A percentile compares a stretch with the other conserved stretches of the same genome.
These are phyloP conservation scores for Cygnus buccinator DNA, from an alignment of 2,113 vertebrate genomes.

Conservation along the genomic window DNA sequence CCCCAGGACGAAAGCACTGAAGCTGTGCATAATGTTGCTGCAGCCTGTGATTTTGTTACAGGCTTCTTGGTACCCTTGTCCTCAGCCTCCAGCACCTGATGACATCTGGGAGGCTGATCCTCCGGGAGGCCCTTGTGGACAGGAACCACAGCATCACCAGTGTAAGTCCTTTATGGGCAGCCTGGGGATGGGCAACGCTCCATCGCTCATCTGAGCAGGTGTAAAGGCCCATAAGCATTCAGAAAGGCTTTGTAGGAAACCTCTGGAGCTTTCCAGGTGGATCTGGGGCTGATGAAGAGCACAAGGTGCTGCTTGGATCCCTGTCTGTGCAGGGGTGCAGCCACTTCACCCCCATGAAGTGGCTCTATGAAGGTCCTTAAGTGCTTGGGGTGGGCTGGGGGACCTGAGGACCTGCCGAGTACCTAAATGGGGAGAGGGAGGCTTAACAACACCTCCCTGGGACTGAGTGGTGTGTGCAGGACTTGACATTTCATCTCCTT, in stretches of 20 bases:
- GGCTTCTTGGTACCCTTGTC: slow-evolving; percentile 86
- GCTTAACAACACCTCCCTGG: not conserved
- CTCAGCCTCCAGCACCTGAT: slow-evolving; percentile 91
- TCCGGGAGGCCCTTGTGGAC: slow-evolving; percentile 86
- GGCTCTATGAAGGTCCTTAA: not conserved
- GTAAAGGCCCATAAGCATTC: too few species aligned
- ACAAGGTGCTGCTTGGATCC: not conserved
- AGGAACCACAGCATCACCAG: slow-evolving; percentile 81
- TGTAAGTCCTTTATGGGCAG: slow-evolving; percentile 58
- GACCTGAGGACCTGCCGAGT: not conserved
- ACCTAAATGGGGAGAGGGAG: not conserved
- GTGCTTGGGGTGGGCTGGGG: not conserved
- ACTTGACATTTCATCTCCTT: not conserved
- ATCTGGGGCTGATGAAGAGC: not conserved
- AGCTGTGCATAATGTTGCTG: not conserved
- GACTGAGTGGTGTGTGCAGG: not conserved
- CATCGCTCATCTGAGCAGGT: not conserved
- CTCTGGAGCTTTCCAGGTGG: not conserved
- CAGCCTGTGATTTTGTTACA: slow-evolving; percentile 50
- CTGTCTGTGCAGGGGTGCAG: accelerated
- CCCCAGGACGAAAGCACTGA: not conserved
- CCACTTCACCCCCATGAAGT: not conserved
- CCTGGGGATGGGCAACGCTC: not conserved
- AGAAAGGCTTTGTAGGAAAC: not conserved
- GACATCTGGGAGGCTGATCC: slow-evolving; percentile 79